A percentile compares a stretch with the other conserved stretches of the same genome.
These are phyloP conservation scores for Eurois occulta DNA, from an alignment of 2,888 invertebrate species.

Conservation along the genomic window DNA sequence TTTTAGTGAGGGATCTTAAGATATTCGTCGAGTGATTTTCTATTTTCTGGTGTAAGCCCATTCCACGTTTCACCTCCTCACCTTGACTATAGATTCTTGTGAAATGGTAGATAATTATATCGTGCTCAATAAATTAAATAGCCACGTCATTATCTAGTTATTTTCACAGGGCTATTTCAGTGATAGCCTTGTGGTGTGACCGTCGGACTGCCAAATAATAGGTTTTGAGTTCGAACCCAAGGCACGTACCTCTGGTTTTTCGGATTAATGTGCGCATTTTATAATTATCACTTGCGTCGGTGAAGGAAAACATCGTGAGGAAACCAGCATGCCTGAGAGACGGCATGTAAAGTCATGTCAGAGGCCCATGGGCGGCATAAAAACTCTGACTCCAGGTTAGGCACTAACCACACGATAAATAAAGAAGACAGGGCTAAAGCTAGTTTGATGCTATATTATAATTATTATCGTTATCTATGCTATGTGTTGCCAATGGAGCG, in stretches of 20 bases:
- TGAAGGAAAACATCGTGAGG: too few species aligned
- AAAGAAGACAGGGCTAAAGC: neutral
- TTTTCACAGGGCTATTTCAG: neutral
- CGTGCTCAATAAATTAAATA: neutral
- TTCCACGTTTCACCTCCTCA: neutral
- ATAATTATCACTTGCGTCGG: too few species aligned
- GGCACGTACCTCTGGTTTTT: too few species aligned
- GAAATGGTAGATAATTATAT: slow-evolving; percentile 9
- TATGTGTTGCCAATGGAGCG: neutral
- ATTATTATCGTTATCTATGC: neutral
- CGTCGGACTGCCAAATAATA: too few species aligned
- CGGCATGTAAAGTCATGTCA: too few species aligned
- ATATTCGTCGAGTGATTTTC: slow-evolving; percentile 28
- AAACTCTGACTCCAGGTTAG: too few species aligned
- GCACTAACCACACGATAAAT: too few species aligned
- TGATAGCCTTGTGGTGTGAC: too few species aligned
- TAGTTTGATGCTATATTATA: neutral
- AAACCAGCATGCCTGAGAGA: too few species aligned
- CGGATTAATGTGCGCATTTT: too few species aligned
- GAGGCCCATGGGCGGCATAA: too few species aligned
- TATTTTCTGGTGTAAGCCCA: neutral
- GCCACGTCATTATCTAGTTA: neutral
- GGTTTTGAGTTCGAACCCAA: too few species aligned
- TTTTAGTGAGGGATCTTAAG: slow-evolving; percentile 48
- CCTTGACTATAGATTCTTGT: neutral